A percentile compares a stretch with the other conserved stretches of the same genome.
phyloP scores from a whole-genome alignment of 2,888 invertebrate species.

The Ptilodon capucinus region DNA sequence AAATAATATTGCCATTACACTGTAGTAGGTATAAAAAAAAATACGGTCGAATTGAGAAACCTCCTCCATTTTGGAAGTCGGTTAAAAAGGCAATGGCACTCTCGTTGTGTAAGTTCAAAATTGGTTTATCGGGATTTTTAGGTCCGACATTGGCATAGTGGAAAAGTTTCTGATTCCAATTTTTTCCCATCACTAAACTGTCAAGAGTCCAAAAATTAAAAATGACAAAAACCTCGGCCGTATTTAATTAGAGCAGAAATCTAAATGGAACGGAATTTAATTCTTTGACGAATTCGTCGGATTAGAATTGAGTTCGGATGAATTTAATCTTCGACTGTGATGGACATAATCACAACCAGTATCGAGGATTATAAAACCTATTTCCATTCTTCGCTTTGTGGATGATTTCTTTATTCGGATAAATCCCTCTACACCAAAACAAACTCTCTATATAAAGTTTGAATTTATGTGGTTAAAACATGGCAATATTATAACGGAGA shows the following conservation, averaged over 20 bases:
- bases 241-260: constrained; percentile 17
- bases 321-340: constrained; percentile 25
- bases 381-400: neutral
- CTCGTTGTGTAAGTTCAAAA: no score
- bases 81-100: no score
- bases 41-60: no score
- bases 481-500: no score
- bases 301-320: constrained; percentile 21
- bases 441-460: no score
- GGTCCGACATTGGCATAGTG: neutral
- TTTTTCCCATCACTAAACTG: neutral
- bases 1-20: no score
- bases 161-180: no score
- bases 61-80: no score
- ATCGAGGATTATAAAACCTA: constrained; percentile 8
- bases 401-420: neutral
- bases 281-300: constrained; percentile 31
- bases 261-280: constrained; percentile 22
- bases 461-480: no score
- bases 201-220: constrained; percentile 3
- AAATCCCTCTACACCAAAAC: no score
- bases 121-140: no score
- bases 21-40: no score
- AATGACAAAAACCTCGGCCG: constrained; percentile 12
- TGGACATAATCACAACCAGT: constrained; percentile 23